Conservation (phyloP, 2,797 vertebrate species). For the Acipenser ruthenus region DNA sequence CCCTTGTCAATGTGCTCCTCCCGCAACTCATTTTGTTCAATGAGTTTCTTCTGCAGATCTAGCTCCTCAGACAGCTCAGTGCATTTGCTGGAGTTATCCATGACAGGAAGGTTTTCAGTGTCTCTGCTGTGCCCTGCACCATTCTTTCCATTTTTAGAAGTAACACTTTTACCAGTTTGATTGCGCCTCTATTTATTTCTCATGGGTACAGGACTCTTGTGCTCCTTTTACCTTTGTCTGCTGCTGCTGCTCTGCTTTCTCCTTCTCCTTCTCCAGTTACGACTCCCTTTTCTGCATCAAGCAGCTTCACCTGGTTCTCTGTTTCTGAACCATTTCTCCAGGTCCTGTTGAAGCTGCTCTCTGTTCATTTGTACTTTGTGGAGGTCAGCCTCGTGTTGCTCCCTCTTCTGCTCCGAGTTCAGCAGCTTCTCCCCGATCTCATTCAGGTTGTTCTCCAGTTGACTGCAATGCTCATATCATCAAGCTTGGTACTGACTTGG, state of each 20-base stretch:
- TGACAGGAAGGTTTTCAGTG: too few species aligned
- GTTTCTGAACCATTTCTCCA: constrained; percentile 30
- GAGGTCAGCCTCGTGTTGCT: constrained; percentile 57
- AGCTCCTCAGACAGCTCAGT: constrained; percentile 26
- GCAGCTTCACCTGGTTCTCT: constrained; percentile 29
- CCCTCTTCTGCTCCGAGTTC: constrained; percentile 57
- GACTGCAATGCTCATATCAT: constrained; percentile 56
- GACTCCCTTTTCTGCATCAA: constrained; percentile 53
- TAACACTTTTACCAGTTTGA: too few species aligned
- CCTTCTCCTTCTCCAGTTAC: background rate
- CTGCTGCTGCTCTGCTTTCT: too few species aligned
- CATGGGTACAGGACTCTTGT: too few species aligned
- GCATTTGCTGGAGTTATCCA: too few species aligned
- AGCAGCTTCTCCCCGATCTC: constrained; percentile 62
- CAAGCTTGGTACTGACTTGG: constrained; percentile 51
- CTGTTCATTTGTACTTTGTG: constrained; percentile 25
- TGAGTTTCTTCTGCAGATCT: too few species aligned
- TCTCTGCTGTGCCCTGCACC: too few species aligned
- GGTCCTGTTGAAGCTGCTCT: constrained; percentile 52
- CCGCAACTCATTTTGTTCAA: too few species aligned
- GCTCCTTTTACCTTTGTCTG: constrained; percentile 37
- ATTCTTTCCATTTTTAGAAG: too few species aligned
- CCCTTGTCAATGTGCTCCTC: too few species aligned
- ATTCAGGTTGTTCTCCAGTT: constrained; percentile 58
- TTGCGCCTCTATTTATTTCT: too few species aligned